A percentile compares a stretch with the other conserved stretches of the same genome.
phyloP scores from a whole-genome alignment of 1,140 invertebrate genomes.

The Thalassaphorura encarpata region DNA sequence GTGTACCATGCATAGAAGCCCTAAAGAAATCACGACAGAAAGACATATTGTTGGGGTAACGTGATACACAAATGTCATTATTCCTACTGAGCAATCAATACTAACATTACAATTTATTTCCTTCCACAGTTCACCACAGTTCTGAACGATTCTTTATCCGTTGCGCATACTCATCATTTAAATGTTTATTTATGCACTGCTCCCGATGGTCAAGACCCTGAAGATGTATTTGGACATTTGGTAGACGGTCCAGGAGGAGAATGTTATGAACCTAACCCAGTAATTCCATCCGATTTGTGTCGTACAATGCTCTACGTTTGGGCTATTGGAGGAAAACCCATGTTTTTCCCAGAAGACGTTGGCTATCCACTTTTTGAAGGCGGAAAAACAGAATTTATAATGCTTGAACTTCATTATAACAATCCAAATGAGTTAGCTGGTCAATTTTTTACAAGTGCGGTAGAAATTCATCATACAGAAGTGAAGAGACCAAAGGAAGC shows the following conservation, averaged over 20 bases:
- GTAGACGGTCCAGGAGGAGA: background rate
- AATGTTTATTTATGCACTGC: background rate
- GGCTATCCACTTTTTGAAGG: conserved; percentile 21
- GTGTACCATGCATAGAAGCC: conserved; percentile 74
- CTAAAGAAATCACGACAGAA: conserved; percentile 51
- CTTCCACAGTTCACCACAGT: background rate
- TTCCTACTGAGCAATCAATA: too few species aligned
- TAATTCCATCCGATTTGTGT: background rate
- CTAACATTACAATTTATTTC: background rate
- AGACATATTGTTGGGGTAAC: conserved; percentile 67
- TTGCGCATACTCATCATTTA: background rate
- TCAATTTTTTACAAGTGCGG: conserved; percentile 53
- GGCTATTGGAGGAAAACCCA: conserved; percentile 4
- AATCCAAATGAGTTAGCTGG: conserved; percentile 46
- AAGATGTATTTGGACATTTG: background rate
- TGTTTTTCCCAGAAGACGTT: conserved; percentile 34
- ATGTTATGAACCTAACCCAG: background rate
- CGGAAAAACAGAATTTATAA: conserved; percentile 13
- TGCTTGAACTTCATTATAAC: conserved; percentile 53
- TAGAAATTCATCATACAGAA: conserved; percentile 55
- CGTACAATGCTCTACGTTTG: background rate
- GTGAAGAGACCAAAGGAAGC: conserved; percentile 5
- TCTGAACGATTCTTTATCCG: background rate
- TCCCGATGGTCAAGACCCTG: background rate
- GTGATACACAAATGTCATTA: background rate